Conservation (phyloP, 2,113 vertebrate species). For the Platanista minor region DNA sequence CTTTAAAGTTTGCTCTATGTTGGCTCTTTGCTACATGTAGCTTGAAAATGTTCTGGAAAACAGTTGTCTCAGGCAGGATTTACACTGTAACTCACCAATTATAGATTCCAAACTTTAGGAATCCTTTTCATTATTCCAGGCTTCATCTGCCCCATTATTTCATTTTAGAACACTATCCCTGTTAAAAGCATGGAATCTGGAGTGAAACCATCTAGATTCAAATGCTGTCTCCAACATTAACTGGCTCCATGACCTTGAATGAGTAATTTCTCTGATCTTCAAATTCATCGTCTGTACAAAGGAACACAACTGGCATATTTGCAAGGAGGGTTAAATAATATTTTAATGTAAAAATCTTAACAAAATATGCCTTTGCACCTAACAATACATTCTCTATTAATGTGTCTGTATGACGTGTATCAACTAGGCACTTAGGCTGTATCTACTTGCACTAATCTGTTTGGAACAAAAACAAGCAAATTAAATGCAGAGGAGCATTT, state of each 20-base stretch:
- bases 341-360: not conserved
- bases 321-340: not conserved
- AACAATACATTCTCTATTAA: not conserved
- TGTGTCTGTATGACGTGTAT: not conserved
- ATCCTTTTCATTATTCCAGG: not conserved
- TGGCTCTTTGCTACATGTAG: not conserved
- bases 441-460: not conserved
- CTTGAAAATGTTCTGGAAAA: constrained; percentile 8
- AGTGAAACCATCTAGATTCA: not conserved
- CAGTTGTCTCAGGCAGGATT: not conserved
- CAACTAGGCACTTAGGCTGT: not conserved
- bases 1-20: not conserved
- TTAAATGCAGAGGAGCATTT: not conserved
- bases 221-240: not conserved
- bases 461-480: not conserved
- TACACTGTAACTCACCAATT: not conserved
- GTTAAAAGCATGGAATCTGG: not conserved
- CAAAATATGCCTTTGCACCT: not conserved
- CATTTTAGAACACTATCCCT: not conserved
- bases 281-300: not conserved
- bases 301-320: not conserved
- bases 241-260: not conserved
- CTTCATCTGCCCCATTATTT: constrained; percentile 10
- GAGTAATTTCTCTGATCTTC: constrained; percentile 10
- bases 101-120: not conserved